phyloP scores from a whole-genome alignment of 2,888 invertebrate genomes.

The Pammene aurita region DNA sequence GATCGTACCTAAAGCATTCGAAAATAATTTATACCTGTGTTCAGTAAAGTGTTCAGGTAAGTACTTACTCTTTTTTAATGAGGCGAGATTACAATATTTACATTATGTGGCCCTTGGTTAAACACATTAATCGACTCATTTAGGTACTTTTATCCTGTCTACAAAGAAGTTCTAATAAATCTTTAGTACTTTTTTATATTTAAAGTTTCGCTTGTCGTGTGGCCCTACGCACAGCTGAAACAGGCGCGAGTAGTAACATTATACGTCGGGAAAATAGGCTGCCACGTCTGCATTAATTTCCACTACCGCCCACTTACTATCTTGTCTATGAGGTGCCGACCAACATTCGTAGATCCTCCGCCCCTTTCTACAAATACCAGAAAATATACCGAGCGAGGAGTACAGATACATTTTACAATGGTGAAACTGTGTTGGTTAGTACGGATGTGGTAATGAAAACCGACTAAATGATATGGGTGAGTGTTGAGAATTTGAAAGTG shows the following conservation, averaged over 20 bases:
- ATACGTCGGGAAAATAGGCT: constrained; percentile 59
- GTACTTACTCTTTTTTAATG: too few relatives aligned
- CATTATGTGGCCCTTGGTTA: too few relatives aligned
- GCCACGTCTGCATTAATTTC: constrained; percentile 63
- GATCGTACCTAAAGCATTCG: too few relatives aligned
- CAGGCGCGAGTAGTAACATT: constrained; percentile 55
- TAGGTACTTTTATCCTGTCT: neutral
- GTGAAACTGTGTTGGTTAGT: constrained; percentile 11
- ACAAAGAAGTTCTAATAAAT: neutral
- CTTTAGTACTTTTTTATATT: neutral
- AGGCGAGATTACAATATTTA: too few relatives aligned
- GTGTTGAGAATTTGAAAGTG: constrained; percentile 28
- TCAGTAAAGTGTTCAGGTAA: too few relatives aligned
- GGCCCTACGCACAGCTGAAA: constrained; percentile 46
- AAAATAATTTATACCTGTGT: too few relatives aligned
- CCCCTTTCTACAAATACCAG: neutral
- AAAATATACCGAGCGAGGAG: neutral
- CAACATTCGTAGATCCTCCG: constrained; percentile 18
- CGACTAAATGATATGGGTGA: constrained; percentile 18
- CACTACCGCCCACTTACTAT: constrained; percentile 51
- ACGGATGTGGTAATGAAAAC: constrained; percentile 33
- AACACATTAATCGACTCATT: too few relatives aligned
- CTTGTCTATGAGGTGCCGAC: constrained; percentile 37
- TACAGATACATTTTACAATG: constrained; percentile 4
- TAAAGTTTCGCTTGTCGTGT: constrained; percentile 31